Evolutionary conservation across 1,140 invertebrate genomes (phyloP), one percentile per base, ranked within the genome.

Genomic region (Drosophila littoralis): DNA sequence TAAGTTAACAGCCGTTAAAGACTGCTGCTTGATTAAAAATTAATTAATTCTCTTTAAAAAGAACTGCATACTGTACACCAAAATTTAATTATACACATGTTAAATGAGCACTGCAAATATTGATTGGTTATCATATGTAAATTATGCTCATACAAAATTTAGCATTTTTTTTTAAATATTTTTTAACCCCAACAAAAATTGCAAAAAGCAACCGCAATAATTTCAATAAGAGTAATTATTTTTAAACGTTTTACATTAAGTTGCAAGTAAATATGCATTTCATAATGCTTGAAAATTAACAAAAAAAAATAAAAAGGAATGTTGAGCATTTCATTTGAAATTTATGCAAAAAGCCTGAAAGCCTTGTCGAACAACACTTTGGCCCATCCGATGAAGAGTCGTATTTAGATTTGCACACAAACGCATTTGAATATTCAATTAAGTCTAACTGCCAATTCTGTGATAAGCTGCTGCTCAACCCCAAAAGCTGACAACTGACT

Each of bases 361-460:
- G 55, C 36, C 57, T 69, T 60, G 36, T 15, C 36, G 7, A 28
- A 46, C 55, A 59, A 58, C 54, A 46, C 35, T 38, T 28, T n/a
- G 7, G 45, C 4, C 45, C 33, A 46, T 17, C 28, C 48, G 45
- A 35, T 48, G 58, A 46, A 43, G n/a, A 51, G 50, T 61, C 28
- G 40, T 7, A 71, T 65, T 64, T 46, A 48, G 54, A 68, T 48
- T 67, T 72, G 51, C 51, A 52, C 43, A 48, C 58, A 71, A 68
- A 50, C 51, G 59, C 55, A 84, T 84, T 85, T 84, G 74, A 84
- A 84, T 85, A 77, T 80, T 84, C 68, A 84, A 84, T 84, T 84
- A 84, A 84, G 74, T 64, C 64, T 58, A 84, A 84, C 77, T 85
- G 75, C 70, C 82, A 85, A 85, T 86, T 85, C 67, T 58, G 70